A percentile compares a stretch with the other conserved stretches of the same genome.
These are phyloP conservation scores for Dendrophyllia cribrosa DNA, from an alignment of 64 coral and sea anemone species.

Conservation along the genomic window DNA sequence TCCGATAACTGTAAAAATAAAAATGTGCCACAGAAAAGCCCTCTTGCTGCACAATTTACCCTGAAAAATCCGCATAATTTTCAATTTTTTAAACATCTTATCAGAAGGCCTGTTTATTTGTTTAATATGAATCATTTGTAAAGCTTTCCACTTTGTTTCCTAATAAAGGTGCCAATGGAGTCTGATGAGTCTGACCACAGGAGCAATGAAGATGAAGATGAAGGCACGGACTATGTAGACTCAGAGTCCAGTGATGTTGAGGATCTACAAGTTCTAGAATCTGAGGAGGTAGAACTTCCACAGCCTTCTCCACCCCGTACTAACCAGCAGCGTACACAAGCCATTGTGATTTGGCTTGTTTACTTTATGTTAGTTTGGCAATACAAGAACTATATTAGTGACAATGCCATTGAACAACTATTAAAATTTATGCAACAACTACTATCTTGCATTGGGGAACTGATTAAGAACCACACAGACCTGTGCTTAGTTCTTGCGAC, in stretches of 20 bases:
- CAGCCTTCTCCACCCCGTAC: not conserved
- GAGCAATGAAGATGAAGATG: too few species aligned
- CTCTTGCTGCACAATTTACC: too few species aligned
- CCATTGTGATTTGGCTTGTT: not conserved
- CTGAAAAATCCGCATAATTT: too few species aligned
- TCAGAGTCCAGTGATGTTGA: not conserved
- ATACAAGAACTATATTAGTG: not conserved
- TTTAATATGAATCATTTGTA: too few species aligned
- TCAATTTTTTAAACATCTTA: too few species aligned
- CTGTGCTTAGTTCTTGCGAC: constrained; percentile 1
- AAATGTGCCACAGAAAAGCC: too few species aligned
- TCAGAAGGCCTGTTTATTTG: too few species aligned
- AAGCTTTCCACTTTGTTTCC: too few species aligned
- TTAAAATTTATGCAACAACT: not conserved
- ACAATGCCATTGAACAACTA: not conserved
- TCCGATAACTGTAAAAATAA: too few species aligned
- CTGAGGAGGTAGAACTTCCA: not conserved
- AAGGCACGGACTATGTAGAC: not conserved
- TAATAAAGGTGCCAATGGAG: too few species aligned
- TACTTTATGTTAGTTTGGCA: not conserved
- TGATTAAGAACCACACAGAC: not conserved
- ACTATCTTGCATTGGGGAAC: not conserved
- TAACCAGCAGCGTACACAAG: not conserved
- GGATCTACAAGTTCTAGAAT: not conserved
- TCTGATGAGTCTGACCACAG: too few species aligned